Evolutionary conservation across 2,797 vertebrate genomes (phyloP), one percentile per base, ranked within the genome.

Genomic region (Naso thynnoides): DNA sequence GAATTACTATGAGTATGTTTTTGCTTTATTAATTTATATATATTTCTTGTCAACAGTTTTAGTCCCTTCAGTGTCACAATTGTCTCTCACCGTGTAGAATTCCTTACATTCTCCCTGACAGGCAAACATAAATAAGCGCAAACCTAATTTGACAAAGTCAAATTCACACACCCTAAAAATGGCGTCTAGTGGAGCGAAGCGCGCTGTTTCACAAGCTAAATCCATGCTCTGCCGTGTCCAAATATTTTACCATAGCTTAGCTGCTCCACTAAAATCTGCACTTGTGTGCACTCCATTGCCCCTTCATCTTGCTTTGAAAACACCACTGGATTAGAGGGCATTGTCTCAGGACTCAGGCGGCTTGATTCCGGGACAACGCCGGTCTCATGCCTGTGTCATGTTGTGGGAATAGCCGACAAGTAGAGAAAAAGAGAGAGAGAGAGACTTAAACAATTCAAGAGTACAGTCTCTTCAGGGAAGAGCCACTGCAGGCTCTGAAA

Each of bases 241-340:
- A 91, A 92, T 88, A 92, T 92, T 92, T 93, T 91, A 86, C 78
- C 87, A 89, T 91, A 90, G 92, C 85, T 93, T 91, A 91, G 89
- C 85, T 89, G 87, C 89, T 87, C 89, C 74, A 88, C 87, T 91
- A 89, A 88, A 89, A 91, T 84, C 82, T 90, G 71, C 85, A 86
- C 85, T 86, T 83, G 82, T 87, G 71, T 86, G 86, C 91, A 92
- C 90, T 85, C 90, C 86, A 89, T 91, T 90, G 91, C 87, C 84
- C 89, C 80, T 83, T 89, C 88, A 89, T 90, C 87, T 87, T 78
- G 78, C 87, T 90, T 84, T 91, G 89, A 88, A 89, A 92, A 87
- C 82, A 86, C 84, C 79, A 88, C 73, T 91, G 91, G 92, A 93
- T 93, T 94, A 93, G 83, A 79, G 87, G 75, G 83, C 73, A 73